phyloP scores from a whole-genome alignment of 2,888 invertebrate species.

The Carpatolechia fugitivella region DNA sequence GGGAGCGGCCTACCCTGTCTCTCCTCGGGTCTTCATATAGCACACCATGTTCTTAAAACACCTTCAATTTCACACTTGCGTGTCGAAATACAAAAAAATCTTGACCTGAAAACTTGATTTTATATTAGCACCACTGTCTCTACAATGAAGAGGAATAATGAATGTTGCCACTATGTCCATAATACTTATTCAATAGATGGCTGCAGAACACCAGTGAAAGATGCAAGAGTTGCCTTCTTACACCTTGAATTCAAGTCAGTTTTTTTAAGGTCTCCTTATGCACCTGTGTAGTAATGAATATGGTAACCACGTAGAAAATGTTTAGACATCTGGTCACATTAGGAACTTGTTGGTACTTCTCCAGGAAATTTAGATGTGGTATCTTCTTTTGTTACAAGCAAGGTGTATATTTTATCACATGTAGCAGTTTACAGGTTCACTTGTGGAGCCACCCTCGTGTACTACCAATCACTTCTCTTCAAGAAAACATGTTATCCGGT shows the following conservation, averaged over 20 bases:
- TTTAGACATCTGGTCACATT: constrained; percentile 2
- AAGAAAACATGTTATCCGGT: constrained; percentile 22
- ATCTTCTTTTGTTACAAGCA: constrained; percentile 11
- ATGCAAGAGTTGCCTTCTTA: neutral
- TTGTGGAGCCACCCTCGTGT: neutral
- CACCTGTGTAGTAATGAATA: neutral
- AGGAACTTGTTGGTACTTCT: neutral
- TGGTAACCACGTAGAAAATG: neutral
- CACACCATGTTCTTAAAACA: constrained; percentile 23
- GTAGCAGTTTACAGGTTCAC: neutral
- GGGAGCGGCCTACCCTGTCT: constrained; percentile 65
- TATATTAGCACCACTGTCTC: constrained; percentile 72
- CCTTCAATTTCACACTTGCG: constrained; percentile 45
- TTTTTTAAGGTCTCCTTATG: neutral
- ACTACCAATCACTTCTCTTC: constrained; percentile 23
- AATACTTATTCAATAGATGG: constrained; percentile 42
- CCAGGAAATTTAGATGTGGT: constrained; percentile 2
- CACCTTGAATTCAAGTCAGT: neutral
- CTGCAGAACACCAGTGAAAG: constrained; percentile 34
- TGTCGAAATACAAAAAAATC: constrained; percentile 43
- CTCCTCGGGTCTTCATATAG: constrained; percentile 36
- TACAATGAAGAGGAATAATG: constrained; percentile 48
- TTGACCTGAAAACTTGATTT: constrained; percentile 78
- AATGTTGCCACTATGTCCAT: constrained; percentile 46
- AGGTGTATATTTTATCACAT: neutral